A percentile compares a stretch with the other conserved stretches of the same genome.
These are phyloP conservation scores for Oscheius sp. DNA, from an alignment of 2,888 invertebrate species.

Conservation along the genomic window DNA sequence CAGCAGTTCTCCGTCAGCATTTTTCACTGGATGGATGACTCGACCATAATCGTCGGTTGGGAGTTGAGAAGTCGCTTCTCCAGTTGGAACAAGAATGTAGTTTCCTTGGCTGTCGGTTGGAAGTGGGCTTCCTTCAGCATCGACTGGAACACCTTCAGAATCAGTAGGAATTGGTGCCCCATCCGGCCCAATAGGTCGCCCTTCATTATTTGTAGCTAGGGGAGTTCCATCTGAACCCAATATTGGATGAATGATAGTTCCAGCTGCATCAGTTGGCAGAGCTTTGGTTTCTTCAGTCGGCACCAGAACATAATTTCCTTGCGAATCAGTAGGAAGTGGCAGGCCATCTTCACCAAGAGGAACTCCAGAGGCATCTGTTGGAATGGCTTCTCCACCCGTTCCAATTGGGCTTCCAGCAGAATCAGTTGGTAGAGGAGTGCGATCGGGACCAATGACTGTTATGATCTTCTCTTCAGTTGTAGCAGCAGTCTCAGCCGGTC, in stretches of 20 bases:
- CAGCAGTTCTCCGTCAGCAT: constrained; percentile 31
- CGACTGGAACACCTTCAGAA: constrained; percentile 33
- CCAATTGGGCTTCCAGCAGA: constrained; percentile 32
- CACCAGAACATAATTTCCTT: neutral
- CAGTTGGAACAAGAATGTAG: constrained; percentile 23
- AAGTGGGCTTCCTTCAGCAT: constrained; percentile 28
- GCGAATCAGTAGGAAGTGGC: constrained; percentile 18
- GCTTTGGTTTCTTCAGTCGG: neutral
- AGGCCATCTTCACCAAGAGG: constrained; percentile 26
- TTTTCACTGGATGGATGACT: constrained; percentile 37
- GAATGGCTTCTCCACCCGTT: constrained; percentile 39
- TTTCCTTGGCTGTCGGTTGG: constrained; percentile 31
- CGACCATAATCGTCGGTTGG: constrained; percentile 49
- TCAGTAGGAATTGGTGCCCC: constrained; percentile 35
- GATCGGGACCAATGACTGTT: constrained; percentile 35
- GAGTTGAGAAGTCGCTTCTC: constrained; percentile 30
- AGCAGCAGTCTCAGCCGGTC: constrained; percentile 31
- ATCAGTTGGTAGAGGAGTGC: constrained; percentile 55
- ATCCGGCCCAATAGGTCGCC: constrained; percentile 27
- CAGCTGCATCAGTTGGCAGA: constrained; percentile 47
- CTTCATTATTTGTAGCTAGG: constrained; percentile 49
- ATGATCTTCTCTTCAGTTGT: constrained; percentile 27
- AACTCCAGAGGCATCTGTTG: constrained; percentile 44
- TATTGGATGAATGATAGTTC: constrained; percentile 37
- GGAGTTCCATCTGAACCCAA: constrained; percentile 33